Percentiles rank a stretch among this genome's conserved stretches.
These are phyloP conservation scores for Epizoanthus rinbou DNA, from an alignment of 92 coral and sea anemone genomes.

Conservation along the genomic window DNA sequence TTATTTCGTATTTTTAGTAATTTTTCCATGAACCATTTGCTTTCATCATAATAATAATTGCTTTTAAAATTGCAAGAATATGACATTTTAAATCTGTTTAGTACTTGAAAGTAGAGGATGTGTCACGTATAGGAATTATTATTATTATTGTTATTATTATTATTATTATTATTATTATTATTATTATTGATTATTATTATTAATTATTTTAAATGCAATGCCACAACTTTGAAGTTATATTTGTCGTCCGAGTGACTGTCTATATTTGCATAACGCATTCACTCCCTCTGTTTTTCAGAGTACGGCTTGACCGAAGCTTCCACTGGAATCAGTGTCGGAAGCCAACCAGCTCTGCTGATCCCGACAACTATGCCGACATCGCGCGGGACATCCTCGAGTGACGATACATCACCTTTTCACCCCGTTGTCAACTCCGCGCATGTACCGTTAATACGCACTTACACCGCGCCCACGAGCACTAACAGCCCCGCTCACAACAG, in stretches of 20 bases:
- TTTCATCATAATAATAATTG: too few relatives aligned
- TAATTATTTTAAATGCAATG: too few relatives aligned
- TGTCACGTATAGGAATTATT: neutral
- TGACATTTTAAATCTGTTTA: too few relatives aligned
- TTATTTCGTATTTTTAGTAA: too few relatives aligned
- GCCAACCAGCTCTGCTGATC: slow-evolving; percentile 89
- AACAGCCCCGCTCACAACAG: slow-evolving; percentile 61
- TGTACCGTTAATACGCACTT: slow-evolving; percentile 53
- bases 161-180: too few relatives aligned
- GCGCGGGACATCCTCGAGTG: slow-evolving; percentile 43
- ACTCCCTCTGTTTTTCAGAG: slow-evolving; percentile 53
- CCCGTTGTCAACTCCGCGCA: slow-evolving; percentile 52
- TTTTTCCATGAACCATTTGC: too few relatives aligned
- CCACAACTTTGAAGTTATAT: too few relatives aligned
- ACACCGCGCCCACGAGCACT: slow-evolving; percentile 48
- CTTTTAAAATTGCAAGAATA: too few relatives aligned
- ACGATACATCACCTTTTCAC: slow-evolving; percentile 78
- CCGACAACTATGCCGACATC: slow-evolving; percentile 79
- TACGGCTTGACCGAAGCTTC: slow-evolving; percentile 98
- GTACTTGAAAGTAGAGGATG: too few relatives aligned
- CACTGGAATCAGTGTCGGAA: slow-evolving; percentile 97
- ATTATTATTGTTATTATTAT: too few relatives aligned
- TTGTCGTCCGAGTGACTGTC: too few relatives aligned
- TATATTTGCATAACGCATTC: neutral
- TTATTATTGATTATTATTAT: too few relatives aligned